Evolutionary conservation across 2,888 invertebrate species (phyloP), one percentile per base, ranked within the genome.

Genomic region (Girardia tigrina): DNA sequence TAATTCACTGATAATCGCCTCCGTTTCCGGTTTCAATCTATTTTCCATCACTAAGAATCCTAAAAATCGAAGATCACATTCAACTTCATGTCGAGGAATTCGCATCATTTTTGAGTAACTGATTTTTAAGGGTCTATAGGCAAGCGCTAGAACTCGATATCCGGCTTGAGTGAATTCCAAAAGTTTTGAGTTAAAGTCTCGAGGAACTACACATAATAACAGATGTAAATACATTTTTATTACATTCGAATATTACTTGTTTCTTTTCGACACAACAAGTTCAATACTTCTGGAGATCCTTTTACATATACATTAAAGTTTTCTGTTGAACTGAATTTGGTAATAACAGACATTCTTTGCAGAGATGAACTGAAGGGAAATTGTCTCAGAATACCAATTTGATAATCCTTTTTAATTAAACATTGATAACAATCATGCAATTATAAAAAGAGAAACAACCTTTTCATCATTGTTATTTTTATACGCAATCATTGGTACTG

Each of bases 21-120:
- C 88, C 0, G 94, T 92, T 80, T 92, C 91, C 0, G 90, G 89
- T 82, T 97, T 97, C 75, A 98, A 85, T 0, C 92, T 88, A 85
- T 98, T 98, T 84, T 98, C 97, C 86, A 98, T 88, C 8, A 98
- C 89, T 14, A 98, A 90, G 79, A 98, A 88, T 0, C 94, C 94
- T 2, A 92, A 85, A 82, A 92, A 91, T 77, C 88, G 89, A 79
- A 93, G 85, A 79, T 91, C 90, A 26, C 86, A 86, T 84, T 95
- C 94, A 42, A 92, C 80, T 69, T 80, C 79, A 56, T 83, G 82
- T 77, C 84, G 82, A 77, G 14, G 80, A n/a, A 82, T 79, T 77
- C 83, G 78, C 77, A 84, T 83, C 12, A 83, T 80, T 78, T 84
- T 83, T 73, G 82, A 82, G 79, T 82, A 84, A 78, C 80, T 82